These are phyloP conservation scores for Drosophila triauraria DNA, from an alignment of 1,140 invertebrate species.

Conservation along the genomic window DNA sequence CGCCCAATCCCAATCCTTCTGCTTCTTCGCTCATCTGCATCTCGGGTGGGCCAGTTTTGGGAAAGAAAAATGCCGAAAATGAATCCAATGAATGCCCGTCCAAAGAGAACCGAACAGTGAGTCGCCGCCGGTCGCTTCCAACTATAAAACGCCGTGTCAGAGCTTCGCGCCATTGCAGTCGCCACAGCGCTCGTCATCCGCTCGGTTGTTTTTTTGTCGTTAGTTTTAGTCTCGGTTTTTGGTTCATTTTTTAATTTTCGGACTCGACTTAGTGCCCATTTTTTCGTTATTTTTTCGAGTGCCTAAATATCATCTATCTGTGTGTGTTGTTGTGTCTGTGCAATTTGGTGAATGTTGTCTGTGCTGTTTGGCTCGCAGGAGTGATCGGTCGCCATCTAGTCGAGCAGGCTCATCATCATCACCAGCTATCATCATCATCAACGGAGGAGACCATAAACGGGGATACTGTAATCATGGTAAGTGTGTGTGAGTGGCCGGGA, in stretches of 20 bases:
- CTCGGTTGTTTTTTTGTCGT: slow-evolving; percentile 32
- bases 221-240: slow-evolving; percentile 13
- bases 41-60: slow-evolving; percentile 9
- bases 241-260: slow-evolving; percentile 14
- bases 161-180: slow-evolving; percentile 52
- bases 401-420: slow-evolving; percentile 31
- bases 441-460: slow-evolving; percentile 31
- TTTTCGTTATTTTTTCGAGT: slow-evolving; percentile 20
- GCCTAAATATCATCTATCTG: slow-evolving; percentile 5
- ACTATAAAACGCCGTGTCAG: slow-evolving; percentile 49
- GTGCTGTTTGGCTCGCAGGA: slow-evolving; percentile 38
- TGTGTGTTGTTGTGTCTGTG: slow-evolving; percentile 1
- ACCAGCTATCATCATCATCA: slow-evolving; percentile 3
- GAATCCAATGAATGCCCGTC: slow-evolving; percentile 15
- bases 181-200: slow-evolving; percentile 33
- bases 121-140: not conserved
- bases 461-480: slow-evolving; percentile 39
- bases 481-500: slow-evolving; percentile 22
- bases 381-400: slow-evolving; percentile 12
- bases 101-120: slow-evolving; percentile 4
- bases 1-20: slow-evolving; percentile 20
- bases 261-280: slow-evolving; percentile 10
- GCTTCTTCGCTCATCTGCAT: slow-evolving; percentile 56
- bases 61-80: not conserved
- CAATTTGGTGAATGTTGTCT: slow-evolving; percentile 54